phyloP scores from a whole-genome alignment of 2,888 invertebrate species.

The Sceliomorpha sp. region DNA sequence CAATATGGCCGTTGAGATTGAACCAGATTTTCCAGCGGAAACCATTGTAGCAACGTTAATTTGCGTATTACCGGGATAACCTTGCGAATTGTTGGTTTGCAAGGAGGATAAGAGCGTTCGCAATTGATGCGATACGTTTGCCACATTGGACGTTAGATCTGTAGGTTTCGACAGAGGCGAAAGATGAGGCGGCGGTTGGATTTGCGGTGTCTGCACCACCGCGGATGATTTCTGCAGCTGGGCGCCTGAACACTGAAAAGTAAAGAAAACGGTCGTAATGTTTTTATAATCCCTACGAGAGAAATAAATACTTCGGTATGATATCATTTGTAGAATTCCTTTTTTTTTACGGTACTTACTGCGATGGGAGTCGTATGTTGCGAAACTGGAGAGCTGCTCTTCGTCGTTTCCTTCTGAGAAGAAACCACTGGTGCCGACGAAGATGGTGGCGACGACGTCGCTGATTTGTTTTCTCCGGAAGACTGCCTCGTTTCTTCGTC shows the following conservation, averaged over 20 bases:
- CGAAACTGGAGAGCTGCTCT: conserved; percentile 37
- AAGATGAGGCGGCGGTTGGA: conserved; percentile 84
- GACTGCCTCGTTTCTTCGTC: conserved; percentile 51
- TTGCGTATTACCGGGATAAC: conserved; percentile 78
- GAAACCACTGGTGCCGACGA: conserved; percentile 27
- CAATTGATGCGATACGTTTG: conserved; percentile 86
- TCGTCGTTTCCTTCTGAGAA: conserved; percentile 1
- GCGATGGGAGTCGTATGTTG: conserved; percentile 65
- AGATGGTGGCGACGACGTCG: conserved; percentile 3
- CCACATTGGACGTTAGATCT: conserved; percentile 87
- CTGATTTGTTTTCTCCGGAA: conserved; percentile 13
- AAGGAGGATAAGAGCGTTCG: conserved; percentile 86
- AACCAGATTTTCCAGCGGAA: conserved; percentile 81
- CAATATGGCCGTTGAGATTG: conserved; percentile 73
- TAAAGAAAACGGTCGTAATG: too few species aligned
- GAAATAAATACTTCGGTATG: too few species aligned
- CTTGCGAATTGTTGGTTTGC: conserved; percentile 81
- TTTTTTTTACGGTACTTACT: conserved; percentile 68
- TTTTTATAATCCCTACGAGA: too few species aligned
- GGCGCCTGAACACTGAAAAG: too few species aligned
- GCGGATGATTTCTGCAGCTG: too few species aligned
- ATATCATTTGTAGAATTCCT: too few species aligned
- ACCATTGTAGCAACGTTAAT: conserved; percentile 79
- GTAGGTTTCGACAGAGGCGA: conserved; percentile 88
- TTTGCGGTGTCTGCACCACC: conserved; percentile 53